Percentiles rank a stretch among this genome's conserved stretches.
Evolutionary conservation across 53 echinoderm and acorn worm species (phyloP).

Genomic region (Holothuria scabra): DNA sequence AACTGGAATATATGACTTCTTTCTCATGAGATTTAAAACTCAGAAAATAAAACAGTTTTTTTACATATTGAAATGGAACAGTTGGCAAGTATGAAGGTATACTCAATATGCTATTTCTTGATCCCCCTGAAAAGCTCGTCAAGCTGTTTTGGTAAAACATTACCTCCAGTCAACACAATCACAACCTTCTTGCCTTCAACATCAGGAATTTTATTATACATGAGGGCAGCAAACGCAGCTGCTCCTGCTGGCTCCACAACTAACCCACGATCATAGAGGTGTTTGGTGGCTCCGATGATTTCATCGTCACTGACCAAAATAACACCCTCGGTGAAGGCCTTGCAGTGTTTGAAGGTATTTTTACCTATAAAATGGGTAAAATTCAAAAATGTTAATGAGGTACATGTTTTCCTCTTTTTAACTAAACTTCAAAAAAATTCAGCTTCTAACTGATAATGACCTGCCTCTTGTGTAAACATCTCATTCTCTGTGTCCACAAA

Average conservation of each 20-base stretch:
- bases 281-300: constrained; percentile 51
- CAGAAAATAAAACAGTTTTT: too few relatives aligned
- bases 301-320: constrained; percentile 68
- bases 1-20: too few relatives aligned
- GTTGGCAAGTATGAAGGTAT: too few relatives aligned
- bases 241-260: constrained; percentile 84
- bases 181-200: constrained; percentile 75
- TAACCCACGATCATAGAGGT: constrained; percentile 65
- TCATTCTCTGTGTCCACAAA: too few relatives aligned
- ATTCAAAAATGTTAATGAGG: too few relatives aligned
- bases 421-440: too few relatives aligned
- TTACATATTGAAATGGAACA: too few relatives aligned
- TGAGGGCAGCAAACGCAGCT: constrained; percentile 76
- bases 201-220: constrained; percentile 65
- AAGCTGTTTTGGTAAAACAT: constrained; percentile 66
- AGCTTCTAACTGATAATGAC: too few relatives aligned
- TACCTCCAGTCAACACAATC: constrained; percentile 72
- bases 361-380: constrained; percentile 45
- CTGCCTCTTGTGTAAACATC: too few relatives aligned
- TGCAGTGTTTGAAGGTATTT: constrained; percentile 61
- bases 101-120: too few relatives aligned
- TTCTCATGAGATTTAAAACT: too few relatives aligned
- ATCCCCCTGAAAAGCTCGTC: background rate
- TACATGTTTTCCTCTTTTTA: too few relatives aligned
- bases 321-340: constrained; percentile 70